phyloP scores from a whole-genome alignment of 1,140 invertebrate genomes.

The Mycetomoellerius zeteki region DNA sequence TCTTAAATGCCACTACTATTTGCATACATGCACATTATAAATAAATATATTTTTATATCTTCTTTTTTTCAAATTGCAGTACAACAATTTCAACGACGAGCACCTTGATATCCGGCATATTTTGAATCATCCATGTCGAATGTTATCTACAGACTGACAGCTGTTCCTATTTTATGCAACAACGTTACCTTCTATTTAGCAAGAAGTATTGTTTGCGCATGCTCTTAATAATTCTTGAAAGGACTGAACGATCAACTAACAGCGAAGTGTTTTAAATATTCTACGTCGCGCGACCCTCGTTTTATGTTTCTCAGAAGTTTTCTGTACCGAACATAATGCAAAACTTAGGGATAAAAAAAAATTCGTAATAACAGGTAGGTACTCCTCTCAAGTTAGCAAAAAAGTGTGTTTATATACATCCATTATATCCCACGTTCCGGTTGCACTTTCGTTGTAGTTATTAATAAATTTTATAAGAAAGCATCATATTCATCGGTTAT shows the following conservation, averaged over 20 bases:
- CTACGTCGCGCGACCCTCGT: background rate
- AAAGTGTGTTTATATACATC: background rate
- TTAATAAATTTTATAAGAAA: conserved; percentile 5
- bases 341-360: background rate
- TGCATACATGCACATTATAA: background rate
- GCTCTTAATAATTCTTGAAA: background rate
- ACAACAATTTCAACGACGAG: background rate
- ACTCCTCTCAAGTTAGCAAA: background rate
- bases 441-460: background rate
- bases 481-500: background rate
- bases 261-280: conserved; percentile 8
- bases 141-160: background rate
- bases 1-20: background rate
- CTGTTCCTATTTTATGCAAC: background rate
- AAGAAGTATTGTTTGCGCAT: background rate
- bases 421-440: background rate
- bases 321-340: background rate
- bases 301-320: conserved; percentile 13
- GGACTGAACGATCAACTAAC: background rate
- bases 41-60: conserved; percentile 17
- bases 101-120: background rate
- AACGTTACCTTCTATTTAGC: background rate
- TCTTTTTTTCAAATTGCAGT: background rate
- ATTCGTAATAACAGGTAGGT: background rate
- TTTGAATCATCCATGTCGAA: conserved; percentile 17